Percentiles rank a stretch among this genome's conserved stretches.
These are phyloP conservation scores for Zosterops hypoxanthus DNA, from an alignment of 2,113 vertebrate species.

Conservation along the genomic window DNA sequence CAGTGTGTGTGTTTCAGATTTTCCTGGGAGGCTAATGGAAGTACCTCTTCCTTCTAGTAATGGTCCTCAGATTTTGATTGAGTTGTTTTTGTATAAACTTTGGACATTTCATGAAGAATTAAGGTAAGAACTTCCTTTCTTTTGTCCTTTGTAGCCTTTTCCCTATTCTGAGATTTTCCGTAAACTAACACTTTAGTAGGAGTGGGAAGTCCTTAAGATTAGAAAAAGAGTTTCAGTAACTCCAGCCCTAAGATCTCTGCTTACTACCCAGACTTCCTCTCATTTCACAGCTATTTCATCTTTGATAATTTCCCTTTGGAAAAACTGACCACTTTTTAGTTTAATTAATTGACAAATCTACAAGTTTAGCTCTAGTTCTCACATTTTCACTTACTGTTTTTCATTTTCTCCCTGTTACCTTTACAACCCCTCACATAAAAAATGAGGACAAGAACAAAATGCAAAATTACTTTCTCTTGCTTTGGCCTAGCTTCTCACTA, in stretches of 20 bases:
- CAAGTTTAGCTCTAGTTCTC: background rate
- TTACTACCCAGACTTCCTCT: background rate
- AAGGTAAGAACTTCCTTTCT: background rate
- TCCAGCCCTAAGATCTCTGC: background rate
- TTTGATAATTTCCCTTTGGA: background rate
- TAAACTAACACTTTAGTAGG: background rate
- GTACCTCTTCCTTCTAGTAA: background rate
- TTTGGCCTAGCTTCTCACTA: background rate
- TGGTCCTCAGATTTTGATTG: background rate
- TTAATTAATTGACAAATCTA: background rate
- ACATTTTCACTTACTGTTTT: background rate
- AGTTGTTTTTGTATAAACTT: background rate
- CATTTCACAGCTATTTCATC: background rate
- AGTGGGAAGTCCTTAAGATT: background rate
- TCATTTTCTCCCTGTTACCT: background rate
- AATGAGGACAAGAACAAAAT: background rate
- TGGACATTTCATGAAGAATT: background rate
- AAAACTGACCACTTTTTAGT: background rate
- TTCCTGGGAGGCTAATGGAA: background rate
- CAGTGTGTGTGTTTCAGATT: background rate
- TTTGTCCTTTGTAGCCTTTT: background rate
- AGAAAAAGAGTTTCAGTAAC: background rate
- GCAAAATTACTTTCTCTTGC: background rate
- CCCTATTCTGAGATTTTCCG: background rate
- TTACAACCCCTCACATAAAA: background rate